Evolutionary conservation across 2,888 invertebrate species (phyloP), one percentile per base, ranked within the genome.

Genomic region (Apamea crenata): DNA sequence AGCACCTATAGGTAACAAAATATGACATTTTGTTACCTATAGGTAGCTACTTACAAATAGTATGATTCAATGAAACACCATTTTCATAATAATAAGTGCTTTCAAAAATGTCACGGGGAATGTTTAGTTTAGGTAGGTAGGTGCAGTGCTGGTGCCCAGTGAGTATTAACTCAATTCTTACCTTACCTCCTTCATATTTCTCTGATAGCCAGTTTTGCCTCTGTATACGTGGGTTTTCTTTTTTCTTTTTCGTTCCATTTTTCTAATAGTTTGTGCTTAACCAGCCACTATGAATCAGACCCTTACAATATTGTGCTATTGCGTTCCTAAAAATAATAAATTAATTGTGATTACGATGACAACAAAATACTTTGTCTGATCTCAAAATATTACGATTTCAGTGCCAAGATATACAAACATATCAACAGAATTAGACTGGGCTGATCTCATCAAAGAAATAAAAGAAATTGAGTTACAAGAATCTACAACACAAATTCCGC

Each of bases 341-440:
- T n/a, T 3, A 18, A 71, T 36, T 50, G 21, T 50, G n/a, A 36
- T n/a, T 14, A 50, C 12, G 10, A 40, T 44, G 29, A 40, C 21
- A 32, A 53, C 0, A 10, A 10, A 47, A 25, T 0, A 18, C 7
- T 16, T 21, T 29, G 4, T 18, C 14, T 73, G 25, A 73, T 21
- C 4, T 14, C 21, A 81, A 61, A 53, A 65, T 72, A 53, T 72
- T 75, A 32, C 10, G 36, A 67, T 86, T 86, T 80, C 77, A 86
- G 87, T n/a, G 10, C 61, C 74, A 69, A 82, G 44, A 47, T 5
- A n/a, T 56, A 50, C 36, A 16, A 36, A 66, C 8, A 59, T 63
- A 56, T 12, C 74, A 40, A 40, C 63, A 56, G 68, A 74, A 29
- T 25, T 73, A 32, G 59, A 78, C 29, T 77, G 70, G 74, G 47